Conservation (phyloP, 2,888 invertebrate species). For the Hydroisotoma schaefferi region DNA sequence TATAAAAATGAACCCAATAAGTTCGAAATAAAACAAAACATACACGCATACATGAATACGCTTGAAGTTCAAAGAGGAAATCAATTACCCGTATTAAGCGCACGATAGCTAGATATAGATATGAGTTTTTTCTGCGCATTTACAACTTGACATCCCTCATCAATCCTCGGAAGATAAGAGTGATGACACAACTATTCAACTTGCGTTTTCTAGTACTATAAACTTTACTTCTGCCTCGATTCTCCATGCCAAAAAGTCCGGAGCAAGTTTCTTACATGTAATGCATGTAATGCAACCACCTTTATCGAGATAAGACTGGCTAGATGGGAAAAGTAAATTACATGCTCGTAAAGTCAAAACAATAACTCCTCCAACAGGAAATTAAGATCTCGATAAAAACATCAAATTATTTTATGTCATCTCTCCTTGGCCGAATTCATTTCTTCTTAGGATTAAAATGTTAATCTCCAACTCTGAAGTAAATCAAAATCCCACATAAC, state of each 20-base stretch:
- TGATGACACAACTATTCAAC: slow-evolving; percentile 13
- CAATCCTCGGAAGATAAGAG: slow-evolving; percentile 12
- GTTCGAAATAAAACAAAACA: neutral
- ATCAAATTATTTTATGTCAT: slow-evolving; percentile 1
- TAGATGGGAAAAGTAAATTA: neutral
- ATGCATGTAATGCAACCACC: no score
- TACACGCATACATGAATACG: neutral
- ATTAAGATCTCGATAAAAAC: slow-evolving; percentile 8
- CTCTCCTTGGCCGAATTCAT: neutral
- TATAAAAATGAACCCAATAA: no score
- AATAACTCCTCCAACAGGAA: slow-evolving; percentile 7
- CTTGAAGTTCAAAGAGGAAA: slow-evolving; percentile 5
- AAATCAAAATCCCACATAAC: no score
- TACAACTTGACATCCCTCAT: slow-evolving; percentile 9
- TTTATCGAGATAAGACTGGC: neutral
- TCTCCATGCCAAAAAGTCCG: no score
- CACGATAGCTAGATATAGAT: slow-evolving; percentile 10
- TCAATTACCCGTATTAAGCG: slow-evolving; percentile 11
- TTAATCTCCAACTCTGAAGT: neutral
- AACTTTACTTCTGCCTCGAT: no score
- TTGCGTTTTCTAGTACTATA: no score
- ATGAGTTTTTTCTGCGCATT: slow-evolving; percentile 6
- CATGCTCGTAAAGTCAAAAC: neutral
- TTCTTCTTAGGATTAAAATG: neutral
- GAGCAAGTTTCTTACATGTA: no score